Evolutionary conservation across 1,140 invertebrate species (phyloP), one percentile per base, ranked within the genome.

Genomic region (Temnothorax longispinosus): DNA sequence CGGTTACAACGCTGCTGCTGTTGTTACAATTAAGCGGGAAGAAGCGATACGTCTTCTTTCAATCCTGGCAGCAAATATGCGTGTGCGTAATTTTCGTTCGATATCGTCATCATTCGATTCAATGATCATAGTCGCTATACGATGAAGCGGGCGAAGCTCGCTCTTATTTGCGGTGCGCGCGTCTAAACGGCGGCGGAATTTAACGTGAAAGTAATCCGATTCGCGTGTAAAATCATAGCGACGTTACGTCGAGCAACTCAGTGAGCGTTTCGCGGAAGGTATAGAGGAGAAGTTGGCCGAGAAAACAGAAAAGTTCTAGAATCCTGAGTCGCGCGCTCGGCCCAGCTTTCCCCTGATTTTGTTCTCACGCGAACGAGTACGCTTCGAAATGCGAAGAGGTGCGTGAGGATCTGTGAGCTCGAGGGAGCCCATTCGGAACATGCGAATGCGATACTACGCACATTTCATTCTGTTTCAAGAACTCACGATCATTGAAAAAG

Each of bases 251-350:
- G 52, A 21, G 75, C 21, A 67, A 56, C 64, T 27, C 27, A 18
- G 56, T 64, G 72, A 50, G 27, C 27, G 62, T 41, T 76, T 47
- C 41, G 52, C 44, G 27, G 76, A 87, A 81, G 75, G 77, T n/a
- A 6, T 6, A 74, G 64, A 75, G 35, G 44, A 87, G 54, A 88
- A 35, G 87, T 80, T 86, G 77, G 75, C 60, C 76, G 88, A 88
- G 87, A 91, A 93, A 93, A 92, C 85, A 71, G 86, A 78, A 80
- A 93, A 89, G 77, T 93, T 92, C 35, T 90, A 84, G 86, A 88
- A 87, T 85, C 35, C 10, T 65, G 32, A 38, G 21, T 60, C 62
- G 41, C 52, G 72, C 21, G 52, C 52, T 62, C 71, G 80, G 65
- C 69, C 86, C 86, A 71, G 89, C 91, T 92, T 92, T 91, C 88